phyloP scores from a whole-genome alignment of 2,888 invertebrate species.

The Tricholauxania praeusta region DNA sequence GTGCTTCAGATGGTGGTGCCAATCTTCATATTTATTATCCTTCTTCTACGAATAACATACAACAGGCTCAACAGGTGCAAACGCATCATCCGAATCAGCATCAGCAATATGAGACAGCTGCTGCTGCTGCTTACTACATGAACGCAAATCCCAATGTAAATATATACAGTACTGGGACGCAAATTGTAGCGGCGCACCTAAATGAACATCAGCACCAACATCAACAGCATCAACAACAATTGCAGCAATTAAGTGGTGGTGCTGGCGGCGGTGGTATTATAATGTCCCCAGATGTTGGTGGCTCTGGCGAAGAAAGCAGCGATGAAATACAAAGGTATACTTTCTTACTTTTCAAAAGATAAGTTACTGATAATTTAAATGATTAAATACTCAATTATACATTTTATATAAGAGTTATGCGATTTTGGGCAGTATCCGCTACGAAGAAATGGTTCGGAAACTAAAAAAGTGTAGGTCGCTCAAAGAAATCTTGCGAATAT shows the following conservation, averaged over 20 bases:
- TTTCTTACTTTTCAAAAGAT: not conserved
- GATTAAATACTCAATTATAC: no score
- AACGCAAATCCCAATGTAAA: constrained; percentile 52
- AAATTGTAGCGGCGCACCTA: constrained; percentile 29
- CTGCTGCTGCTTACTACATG: constrained; percentile 53
- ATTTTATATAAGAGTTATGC: no score
- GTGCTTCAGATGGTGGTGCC: constrained; percentile 96
- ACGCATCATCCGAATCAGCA: constrained; percentile 43
- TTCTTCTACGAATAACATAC: constrained; percentile 66
- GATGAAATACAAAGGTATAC: constrained; percentile 66
- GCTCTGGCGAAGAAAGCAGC: constrained; percentile 61
- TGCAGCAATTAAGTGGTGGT: constrained; percentile 38
- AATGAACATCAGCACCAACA: constrained; percentile 47
- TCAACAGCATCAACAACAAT: constrained; percentile 44
- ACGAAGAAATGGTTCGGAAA: no score
- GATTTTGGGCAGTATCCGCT: no score
- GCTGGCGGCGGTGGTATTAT: constrained; percentile 39
- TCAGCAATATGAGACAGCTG: constrained; percentile 52
- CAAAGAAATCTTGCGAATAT: no score
- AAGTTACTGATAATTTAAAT: not conserved
- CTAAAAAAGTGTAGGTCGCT: no score
- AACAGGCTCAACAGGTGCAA: constrained; percentile 60
- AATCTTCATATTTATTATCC: constrained; percentile 83
- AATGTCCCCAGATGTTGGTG: constrained; percentile 31
- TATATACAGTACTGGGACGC: constrained; percentile 40